A percentile compares a stretch with the other conserved stretches of the same genome.
These are phyloP conservation scores for Drosophila setifemur DNA, from an alignment of 1,140 invertebrate species.

Conservation along the genomic window DNA sequence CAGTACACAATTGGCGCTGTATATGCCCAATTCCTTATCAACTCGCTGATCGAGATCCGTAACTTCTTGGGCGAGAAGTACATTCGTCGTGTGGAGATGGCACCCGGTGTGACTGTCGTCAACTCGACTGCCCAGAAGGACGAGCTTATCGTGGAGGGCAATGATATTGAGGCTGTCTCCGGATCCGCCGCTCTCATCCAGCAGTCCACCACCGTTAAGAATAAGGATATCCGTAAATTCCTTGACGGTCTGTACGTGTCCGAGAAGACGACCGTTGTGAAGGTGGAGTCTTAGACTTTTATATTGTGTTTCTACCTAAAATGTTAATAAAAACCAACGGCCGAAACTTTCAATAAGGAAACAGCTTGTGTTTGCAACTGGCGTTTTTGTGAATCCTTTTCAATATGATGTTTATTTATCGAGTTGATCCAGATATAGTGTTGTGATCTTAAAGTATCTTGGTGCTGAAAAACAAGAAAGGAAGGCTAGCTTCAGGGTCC, in stretches of 20 bases:
- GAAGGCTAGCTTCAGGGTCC: no score
- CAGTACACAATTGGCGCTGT: slow-evolving; percentile 99
- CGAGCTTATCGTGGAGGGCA: slow-evolving; percentile 98
- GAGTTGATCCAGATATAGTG: no score
- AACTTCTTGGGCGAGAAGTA: slow-evolving; percentile 99
- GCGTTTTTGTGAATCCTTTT: no score
- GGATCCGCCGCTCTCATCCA: slow-evolving; percentile 99
- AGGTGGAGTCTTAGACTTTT: slow-evolving; percentile 84
- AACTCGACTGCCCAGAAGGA: slow-evolving; percentile 98
- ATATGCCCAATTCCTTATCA: slow-evolving; percentile 99
- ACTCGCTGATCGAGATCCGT: slow-evolving; percentile 96
- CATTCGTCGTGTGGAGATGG: slow-evolving; percentile 97
- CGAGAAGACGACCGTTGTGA: slow-evolving; percentile 96
- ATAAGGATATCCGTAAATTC: slow-evolving; percentile 99
- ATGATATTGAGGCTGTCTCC: slow-evolving; percentile 98
- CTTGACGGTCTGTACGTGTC: slow-evolving; percentile 99
- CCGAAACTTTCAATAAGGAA: slow-evolving; percentile 49
- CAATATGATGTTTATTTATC: no score
- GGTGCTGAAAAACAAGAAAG: no score
- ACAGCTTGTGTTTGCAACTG: neutral
- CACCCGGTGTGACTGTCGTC: slow-evolving; percentile 95
- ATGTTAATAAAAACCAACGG: slow-evolving; percentile 68
- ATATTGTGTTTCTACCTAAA: slow-evolving; percentile 58
- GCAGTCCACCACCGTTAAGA: slow-evolving; percentile 92
- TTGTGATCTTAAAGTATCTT: neutral